Base-by-base conservation (phyloP, 2,888 invertebrate genomes). In the Unio pictorum region DNA sequence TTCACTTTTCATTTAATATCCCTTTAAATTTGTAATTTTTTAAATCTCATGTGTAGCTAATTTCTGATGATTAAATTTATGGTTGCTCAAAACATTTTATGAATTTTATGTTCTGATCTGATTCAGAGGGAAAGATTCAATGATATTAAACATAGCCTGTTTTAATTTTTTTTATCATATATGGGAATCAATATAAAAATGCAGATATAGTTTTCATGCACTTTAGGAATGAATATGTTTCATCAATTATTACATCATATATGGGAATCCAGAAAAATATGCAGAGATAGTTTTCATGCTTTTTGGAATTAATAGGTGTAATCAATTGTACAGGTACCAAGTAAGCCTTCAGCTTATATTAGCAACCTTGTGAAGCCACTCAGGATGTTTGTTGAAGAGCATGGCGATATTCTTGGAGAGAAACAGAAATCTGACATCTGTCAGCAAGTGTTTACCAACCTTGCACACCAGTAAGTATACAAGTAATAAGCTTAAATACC, bases 271-370 rank as follows among this genome's bases (percentile, higher is more conserved):
- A 30, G 20, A 59, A 11, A 23, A 59, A 23, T 59, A 26, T 59
- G 23, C 18, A 23, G 59, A 23, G 11, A 59, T 59, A 59, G 26
- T 59, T 59, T 59, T 18, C 2, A 26, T 23, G 15, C 59, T 18
- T 15, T 59, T 59, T 59, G 23, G 58, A 59, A 59, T 23, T 20
- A 20, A 58, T 58, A 58, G 11, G 26, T 23, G 0, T 26, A 23
- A 26, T 58, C 20, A 8, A 3, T n/a, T 58, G 23, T 58, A 11
- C 11, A 88, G 88, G 84, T 87, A 7, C 89, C 89, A 0, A 85
- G 72, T 65, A 88, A 88, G 68, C 82, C 88, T n/a, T 89, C 89
- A 0, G 67, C 76, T 4, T 89, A 89, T 68, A 79, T 87, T 61
- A 72, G 70, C 23, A 81, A 80, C 61, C 72, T 86, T 7, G 61